These are phyloP conservation scores for Scrobipalpa atriplicella DNA, from an alignment of 2,888 invertebrate genomes.

Conservation along the genomic window DNA sequence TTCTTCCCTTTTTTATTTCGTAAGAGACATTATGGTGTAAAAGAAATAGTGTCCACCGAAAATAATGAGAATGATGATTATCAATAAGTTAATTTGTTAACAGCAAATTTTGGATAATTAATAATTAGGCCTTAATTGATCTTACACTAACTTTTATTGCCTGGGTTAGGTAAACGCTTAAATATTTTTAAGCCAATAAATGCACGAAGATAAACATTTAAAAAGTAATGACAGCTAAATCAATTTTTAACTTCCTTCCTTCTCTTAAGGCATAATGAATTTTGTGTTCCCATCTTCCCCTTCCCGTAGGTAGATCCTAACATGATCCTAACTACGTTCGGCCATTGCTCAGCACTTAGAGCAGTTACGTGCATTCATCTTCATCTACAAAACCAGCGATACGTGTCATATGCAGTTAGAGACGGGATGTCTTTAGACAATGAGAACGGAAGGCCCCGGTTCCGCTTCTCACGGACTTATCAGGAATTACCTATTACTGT, in stretches of 20 bases:
- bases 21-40: no score
- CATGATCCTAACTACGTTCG: conserved; percentile 3
- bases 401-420: conserved; percentile 33
- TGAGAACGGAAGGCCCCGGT: conserved; percentile 66
- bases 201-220: no score
- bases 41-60: no score
- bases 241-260: background rate
- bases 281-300: conserved; percentile 1
- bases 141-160: no score
- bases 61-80: no score
- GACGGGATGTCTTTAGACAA: conserved; percentile 70
- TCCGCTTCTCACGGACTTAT: conserved; percentile 66
- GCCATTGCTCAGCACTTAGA: conserved; percentile 19
- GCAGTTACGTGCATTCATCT: conserved; percentile 23
- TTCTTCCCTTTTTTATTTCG: no score
- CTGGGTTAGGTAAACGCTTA: no score
- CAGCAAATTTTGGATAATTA: no score
- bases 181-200: no score
- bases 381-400: conserved; percentile 11
- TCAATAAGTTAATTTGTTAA: no score
- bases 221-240: no score
- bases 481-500: conserved; percentile 41
- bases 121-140: no score
- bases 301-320: background rate
- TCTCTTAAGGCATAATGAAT: background rate